Evolutionary conservation across 2,113 vertebrate genomes (phyloP), one percentile per base, ranked within the genome.

Genomic region (Hippoglossus stenolepis): DNA sequence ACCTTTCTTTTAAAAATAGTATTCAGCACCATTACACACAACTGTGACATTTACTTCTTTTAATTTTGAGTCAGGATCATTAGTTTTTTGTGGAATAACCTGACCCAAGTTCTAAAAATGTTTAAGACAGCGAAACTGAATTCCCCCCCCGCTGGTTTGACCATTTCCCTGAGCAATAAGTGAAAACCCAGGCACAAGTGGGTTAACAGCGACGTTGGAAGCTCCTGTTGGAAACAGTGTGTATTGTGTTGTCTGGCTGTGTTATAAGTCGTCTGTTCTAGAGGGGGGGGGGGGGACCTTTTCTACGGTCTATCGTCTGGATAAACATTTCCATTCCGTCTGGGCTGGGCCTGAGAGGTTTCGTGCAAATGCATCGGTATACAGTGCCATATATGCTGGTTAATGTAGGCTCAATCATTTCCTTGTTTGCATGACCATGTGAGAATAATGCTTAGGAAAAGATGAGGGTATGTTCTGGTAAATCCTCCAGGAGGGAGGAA

Each of bases 271-370:
- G 65, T 88, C 80, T 87, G 84, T 75, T 75, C 60, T 49, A 12
- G 69, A 77, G 23, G 23, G 23, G 61, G n/a, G 54, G 54, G 57
- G 78, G 78, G 72, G 64, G 75, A 65, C 70, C 80, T 81, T 91
- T 73, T 82, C 71, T 73, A 70, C 10, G 73, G 64, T 78, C 70
- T 74, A 47, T 89, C 59, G 45, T 80, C 86, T 88, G 84, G 77
- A 85, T 89, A 83, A 91, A 93, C 88, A 85, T 89, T 91, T 90
- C 89, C 88, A 81, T 73, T 83, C 62, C 69, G 69, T 88, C 89
- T 89, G 45, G 13, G 24, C 75, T 15, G 28, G 59, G 3, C 35
- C 40, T 54, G 20, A 77, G 80, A 62, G 54, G 59, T 75, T 81
- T 75, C 38, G 51, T 73, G 63, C 26, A 59, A 69, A 75, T 64